Evolutionary conservation across 2,113 vertebrate genomes (phyloP).

Genomic region (Raja brachyura): DNA sequence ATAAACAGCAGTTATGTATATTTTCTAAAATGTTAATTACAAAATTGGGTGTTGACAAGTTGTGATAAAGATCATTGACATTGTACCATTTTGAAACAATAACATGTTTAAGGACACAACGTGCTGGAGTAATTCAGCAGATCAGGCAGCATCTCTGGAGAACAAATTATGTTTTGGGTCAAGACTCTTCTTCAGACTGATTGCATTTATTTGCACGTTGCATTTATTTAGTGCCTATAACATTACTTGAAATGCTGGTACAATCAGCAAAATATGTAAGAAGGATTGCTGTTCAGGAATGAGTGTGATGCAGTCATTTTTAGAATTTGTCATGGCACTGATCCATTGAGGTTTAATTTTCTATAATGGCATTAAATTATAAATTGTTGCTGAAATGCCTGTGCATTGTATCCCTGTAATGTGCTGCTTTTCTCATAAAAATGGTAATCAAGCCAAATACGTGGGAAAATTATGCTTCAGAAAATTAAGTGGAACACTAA

Average conservation of each 20-base stretch:
- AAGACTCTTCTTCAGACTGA: too few relatives aligned
- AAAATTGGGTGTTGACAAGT: not conserved
- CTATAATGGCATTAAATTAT: not conserved
- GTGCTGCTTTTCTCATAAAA: not conserved
- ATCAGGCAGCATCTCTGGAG: too few relatives aligned
- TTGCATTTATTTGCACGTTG: not conserved
- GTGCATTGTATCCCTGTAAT: not conserved
- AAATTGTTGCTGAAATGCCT: not conserved
- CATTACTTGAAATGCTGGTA: not conserved
- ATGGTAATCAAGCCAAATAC: too few relatives aligned
- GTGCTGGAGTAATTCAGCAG: too few relatives aligned
- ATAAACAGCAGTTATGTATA: not conserved
- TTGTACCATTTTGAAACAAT: not conserved
- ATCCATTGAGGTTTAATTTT: conserved; percentile 17
- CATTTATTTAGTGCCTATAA: not conserved
- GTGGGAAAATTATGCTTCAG: not conserved
- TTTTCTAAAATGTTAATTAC: not conserved
- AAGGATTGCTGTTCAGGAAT: not conserved
- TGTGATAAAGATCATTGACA: not conserved
- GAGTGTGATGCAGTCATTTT: not conserved
- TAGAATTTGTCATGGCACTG: not conserved
- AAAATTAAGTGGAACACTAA: not conserved
- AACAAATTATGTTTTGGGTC: too few relatives aligned
- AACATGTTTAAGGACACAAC: not conserved
- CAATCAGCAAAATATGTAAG: not conserved